A percentile compares a stretch with the other conserved stretches of the same genome.
Conservation (phyloP, 2,113 vertebrate species). For the Kobus ellipsiprymnus region DNA sequence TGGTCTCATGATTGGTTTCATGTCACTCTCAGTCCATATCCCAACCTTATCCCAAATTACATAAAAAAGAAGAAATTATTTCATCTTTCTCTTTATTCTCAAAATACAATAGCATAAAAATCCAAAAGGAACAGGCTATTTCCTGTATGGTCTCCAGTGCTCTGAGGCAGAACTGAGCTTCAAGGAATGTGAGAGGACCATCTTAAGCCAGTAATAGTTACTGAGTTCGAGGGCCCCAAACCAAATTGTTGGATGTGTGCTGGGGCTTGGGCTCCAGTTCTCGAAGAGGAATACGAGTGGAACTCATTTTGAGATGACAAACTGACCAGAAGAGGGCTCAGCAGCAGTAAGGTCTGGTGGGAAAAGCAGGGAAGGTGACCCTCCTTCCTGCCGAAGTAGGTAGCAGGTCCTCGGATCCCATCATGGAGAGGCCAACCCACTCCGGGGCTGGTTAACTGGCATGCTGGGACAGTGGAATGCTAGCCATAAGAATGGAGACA, state of each 20-base stretch:
- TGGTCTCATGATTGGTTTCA: neutral
- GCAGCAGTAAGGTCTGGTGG: neutral
- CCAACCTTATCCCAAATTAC: neutral
- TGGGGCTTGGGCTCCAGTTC: neutral
- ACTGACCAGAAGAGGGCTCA: neutral
- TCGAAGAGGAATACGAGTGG: neutral
- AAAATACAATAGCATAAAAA: neutral
- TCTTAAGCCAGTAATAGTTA: neutral
- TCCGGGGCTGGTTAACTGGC: neutral
- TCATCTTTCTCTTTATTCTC: constrained; percentile 55
- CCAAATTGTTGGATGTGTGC: neutral
- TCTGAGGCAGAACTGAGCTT: neutral
- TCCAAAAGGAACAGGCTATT: neutral
- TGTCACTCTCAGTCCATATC: neutral
- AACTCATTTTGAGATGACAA: neutral
- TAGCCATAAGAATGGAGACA: constrained; percentile 82
- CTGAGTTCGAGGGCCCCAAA: neutral
- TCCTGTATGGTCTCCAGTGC: neutral
- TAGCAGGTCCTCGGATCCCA: neutral
- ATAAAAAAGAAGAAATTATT: neutral
- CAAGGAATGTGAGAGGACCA: neutral
- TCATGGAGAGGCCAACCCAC: neutral
- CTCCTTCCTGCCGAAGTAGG: neutral
- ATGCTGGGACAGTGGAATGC: constrained; percentile 66
- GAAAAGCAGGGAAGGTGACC: neutral